Evolutionary conservation across 2,888 invertebrate genomes (phyloP).

Genomic region (Pheosia gnoma): DNA sequence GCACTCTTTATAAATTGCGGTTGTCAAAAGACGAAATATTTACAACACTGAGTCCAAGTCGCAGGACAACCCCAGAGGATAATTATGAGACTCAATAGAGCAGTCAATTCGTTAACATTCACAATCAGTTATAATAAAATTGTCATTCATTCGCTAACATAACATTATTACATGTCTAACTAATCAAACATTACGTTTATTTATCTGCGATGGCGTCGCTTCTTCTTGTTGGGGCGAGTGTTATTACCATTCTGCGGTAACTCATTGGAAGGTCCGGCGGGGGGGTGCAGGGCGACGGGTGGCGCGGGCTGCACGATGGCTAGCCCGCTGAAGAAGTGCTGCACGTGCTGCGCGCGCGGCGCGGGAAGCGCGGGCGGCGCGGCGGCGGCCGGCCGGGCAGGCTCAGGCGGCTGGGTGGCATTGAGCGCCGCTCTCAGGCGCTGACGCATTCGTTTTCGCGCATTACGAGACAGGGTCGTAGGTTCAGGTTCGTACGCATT

Average conservation of each 20-base stretch:
- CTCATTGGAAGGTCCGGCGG: slow-evolving; percentile 48
- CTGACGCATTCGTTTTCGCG: slow-evolving; percentile 68
- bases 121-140: slow-evolving; percentile 41
- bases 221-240: slow-evolving; percentile 63
- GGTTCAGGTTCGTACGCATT: slow-evolving; percentile 12
- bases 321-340: slow-evolving; percentile 21
- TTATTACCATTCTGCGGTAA: slow-evolving; percentile 41
- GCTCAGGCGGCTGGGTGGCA: slow-evolving; percentile 34
- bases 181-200: slow-evolving; percentile 27
- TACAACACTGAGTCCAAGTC: slow-evolving; percentile 54
- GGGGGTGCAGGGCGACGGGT: slow-evolving; percentile 19
- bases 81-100: slow-evolving; percentile 51
- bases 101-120: slow-evolving; percentile 53
- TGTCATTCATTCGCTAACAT: slow-evolving; percentile 37
- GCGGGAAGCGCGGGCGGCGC: slow-evolving; percentile 16
- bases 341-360: slow-evolving; percentile 3
- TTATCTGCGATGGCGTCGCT: slow-evolving; percentile 74
- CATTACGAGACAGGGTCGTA: slow-evolving; percentile 58
- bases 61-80: slow-evolving; percentile 57
- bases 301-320: slow-evolving; percentile 23
- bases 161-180: slow-evolving; percentile 28
- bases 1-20: slow-evolving; percentile 73
- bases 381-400: slow-evolving; percentile 23
- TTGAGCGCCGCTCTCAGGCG: slow-evolving; percentile 62
- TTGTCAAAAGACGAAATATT: slow-evolving; percentile 65